Base-by-base conservation (phyloP, 1,140 invertebrate species). In the Drosophila paulistorum region DNA sequence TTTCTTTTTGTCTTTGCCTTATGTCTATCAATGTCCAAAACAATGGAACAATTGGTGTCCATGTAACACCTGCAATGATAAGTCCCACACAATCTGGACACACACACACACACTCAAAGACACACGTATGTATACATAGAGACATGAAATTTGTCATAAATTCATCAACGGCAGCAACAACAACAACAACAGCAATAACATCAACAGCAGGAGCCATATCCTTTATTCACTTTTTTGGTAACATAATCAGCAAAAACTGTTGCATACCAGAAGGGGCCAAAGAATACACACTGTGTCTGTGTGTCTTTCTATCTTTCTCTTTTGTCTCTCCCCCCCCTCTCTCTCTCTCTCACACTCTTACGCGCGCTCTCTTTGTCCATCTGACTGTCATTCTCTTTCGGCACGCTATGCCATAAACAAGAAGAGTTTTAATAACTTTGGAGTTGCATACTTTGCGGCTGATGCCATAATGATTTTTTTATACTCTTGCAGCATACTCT, bases 391-490 rank as follows among this genome's bases (percentile, higher is more conserved):
- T 51, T 51, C 45, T 51, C 45, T 51, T 51, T 51, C 14, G 10
- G 51, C 65, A 48, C 54, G 59, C 41, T 59, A 59, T 59, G 30
- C 57, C 72, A 80, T 66, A 76, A 77, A 71, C 73, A 65, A 72
- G 78, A 72, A 81, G 68, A 77, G 71, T 66, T 77, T 80, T 80
- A 80, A 77, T 80, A 80, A 80, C 35, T 65, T 80, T 65, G 55
- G 61, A 45, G 71, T 61, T 79, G 60, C 71, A 77, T 70, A 70
- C 57, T 61, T 74, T 70, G 71, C 30, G 71, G 68, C 65, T 68
- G 41, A n/a, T 33, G 66, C 33, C 58, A 57, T 71, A 42, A 58
- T 58, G 54, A 60, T 55, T 57, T 17, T 48, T 45, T 37, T 59
- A 37, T 59, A 37, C 57, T 17, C 33, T 58, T 58, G 26, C 57